These are phyloP conservation scores for Rhinopomastus cyanomelas DNA, from an alignment of 2,113 vertebrate genomes.

Conservation along the genomic window DNA sequence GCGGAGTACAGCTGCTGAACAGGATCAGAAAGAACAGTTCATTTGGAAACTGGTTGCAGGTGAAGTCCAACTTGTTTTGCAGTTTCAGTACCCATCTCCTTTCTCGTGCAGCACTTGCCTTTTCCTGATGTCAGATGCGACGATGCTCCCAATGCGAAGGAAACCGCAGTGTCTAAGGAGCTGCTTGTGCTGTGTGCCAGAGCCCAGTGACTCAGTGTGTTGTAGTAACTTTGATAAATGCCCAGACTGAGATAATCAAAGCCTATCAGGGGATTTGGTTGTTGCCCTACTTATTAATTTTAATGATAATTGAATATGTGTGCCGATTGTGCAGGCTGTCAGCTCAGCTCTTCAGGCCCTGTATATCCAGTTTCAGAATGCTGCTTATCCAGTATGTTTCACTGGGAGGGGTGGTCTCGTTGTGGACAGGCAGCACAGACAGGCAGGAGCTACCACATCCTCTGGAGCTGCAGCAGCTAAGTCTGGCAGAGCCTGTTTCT, in stretches of 20 bases:
- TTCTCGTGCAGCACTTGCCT: background rate
- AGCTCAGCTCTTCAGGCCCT: background rate
- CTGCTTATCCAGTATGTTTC: background rate
- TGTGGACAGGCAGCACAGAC: background rate
- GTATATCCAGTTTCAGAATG: background rate
- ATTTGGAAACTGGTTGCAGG: background rate
- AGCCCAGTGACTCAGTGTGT: background rate
- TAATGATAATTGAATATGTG: constrained; percentile 36
- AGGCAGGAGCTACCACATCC: background rate
- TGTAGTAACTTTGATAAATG: constrained; percentile 28
- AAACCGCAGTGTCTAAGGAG: background rate
- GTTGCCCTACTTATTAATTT: constrained; percentile 39
- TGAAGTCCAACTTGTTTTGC: background rate
- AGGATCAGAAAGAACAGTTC: background rate
- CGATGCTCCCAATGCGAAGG: background rate
- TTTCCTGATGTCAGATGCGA: background rate
- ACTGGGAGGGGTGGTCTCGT: accelerated
- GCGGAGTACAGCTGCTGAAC: background rate
- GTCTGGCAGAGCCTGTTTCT: constrained; percentile 17
- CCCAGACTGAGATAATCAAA: constrained; percentile 18
- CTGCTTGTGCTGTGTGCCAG: accelerated
- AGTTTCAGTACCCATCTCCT: background rate
- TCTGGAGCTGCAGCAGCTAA: background rate
- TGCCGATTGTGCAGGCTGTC: background rate
- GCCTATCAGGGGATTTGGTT: background rate